phyloP scores from a whole-genome alignment of 2,113 vertebrate genomes.

The Oreamnos americanus region DNA sequence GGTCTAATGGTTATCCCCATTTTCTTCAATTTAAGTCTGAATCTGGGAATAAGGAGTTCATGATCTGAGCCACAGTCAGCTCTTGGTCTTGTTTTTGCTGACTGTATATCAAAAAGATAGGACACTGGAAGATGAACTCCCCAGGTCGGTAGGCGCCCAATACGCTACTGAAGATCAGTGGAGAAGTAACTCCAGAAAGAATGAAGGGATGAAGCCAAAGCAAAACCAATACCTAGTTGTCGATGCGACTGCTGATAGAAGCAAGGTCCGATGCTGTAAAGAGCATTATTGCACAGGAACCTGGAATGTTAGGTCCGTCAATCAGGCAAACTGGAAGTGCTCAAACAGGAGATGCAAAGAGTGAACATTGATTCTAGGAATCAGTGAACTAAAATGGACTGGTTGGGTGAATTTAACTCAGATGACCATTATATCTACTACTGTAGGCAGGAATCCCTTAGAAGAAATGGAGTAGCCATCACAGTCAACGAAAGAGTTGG shows the following conservation, averaged over 20 bases:
- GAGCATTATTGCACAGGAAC: background rate
- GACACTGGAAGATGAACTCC: background rate
- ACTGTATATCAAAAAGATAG: background rate
- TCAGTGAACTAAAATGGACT: background rate
- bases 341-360: background rate
- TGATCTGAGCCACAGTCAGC: background rate
- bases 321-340: background rate
- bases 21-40: background rate
- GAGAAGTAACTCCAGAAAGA: background rate
- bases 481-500: background rate
- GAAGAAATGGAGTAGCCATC: background rate
- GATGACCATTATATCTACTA: background rate
- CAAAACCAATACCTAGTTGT: background rate
- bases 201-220: background rate
- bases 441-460: background rate
- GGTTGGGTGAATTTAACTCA: background rate
- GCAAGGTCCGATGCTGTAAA: background rate
- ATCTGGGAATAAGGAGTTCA: background rate
- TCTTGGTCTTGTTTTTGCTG: background rate
- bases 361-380: background rate
- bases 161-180: background rate
- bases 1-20: background rate
- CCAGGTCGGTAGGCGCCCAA: background rate
- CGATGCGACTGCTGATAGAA: background rate
- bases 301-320: background rate